These are phyloP conservation scores for Zelleria hepariella DNA, from an alignment of 2,888 invertebrate species.

Conservation along the genomic window DNA sequence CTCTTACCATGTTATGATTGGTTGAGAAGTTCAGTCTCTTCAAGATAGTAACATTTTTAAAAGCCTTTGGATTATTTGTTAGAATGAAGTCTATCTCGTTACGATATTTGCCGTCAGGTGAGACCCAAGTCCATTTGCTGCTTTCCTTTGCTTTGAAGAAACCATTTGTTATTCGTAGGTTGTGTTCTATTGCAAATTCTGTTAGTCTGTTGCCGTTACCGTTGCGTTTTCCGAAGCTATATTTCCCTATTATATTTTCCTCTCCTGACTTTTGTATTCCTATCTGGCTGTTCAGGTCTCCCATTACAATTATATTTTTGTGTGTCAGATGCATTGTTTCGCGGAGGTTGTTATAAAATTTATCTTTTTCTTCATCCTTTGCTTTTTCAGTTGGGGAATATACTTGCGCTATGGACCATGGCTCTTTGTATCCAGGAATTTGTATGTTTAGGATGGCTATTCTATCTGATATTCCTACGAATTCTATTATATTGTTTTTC, in stretches of 20 bases:
- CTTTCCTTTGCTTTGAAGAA: constrained; percentile 10
- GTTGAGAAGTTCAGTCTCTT: constrained; percentile 6
- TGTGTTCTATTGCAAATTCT: constrained; percentile 11
- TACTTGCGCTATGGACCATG: neutral
- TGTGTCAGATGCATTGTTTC: neutral
- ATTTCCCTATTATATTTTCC: constrained; percentile 12
- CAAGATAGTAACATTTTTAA: constrained; percentile 8
- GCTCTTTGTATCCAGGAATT: neutral
- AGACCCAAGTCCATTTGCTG: constrained; percentile 17
- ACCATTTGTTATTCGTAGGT: constrained; percentile 14
- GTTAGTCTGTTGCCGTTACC: constrained; percentile 14
- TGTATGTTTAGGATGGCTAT: neutral
- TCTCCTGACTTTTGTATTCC: constrained; percentile 10
- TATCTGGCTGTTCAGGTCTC: constrained; percentile 14
- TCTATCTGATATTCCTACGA: neutral
- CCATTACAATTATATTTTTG: constrained; percentile 13
- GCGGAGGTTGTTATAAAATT: neutral
- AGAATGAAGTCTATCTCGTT: constrained; percentile 17
- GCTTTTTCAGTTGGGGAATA: neutral
- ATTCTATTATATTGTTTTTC: neutral
- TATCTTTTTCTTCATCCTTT: neutral
- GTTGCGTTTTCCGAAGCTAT: constrained; percentile 12
- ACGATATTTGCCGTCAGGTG: constrained; percentile 12
- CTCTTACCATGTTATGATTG: constrained; percentile 8
- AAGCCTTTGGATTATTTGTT: constrained; percentile 10